Base-by-base conservation (phyloP, 2,113 vertebrate genomes). In the Helogale parvula region DNA sequence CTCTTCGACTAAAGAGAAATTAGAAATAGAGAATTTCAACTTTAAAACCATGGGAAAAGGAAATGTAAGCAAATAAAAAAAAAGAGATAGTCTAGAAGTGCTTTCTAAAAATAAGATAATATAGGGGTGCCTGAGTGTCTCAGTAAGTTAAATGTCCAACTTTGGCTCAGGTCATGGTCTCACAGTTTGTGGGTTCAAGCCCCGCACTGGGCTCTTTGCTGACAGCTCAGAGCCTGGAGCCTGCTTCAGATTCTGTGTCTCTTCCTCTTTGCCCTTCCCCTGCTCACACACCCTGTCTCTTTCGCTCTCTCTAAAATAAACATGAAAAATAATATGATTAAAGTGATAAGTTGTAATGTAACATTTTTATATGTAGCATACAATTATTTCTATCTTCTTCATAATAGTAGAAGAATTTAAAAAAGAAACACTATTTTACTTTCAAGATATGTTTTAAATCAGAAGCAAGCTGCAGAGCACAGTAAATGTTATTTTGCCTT, bases 401-500 rank as follows among this genome's bases (percentile, higher is more conserved):
- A 35, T 76, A 80, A 38, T 87, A 69, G 7, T 50, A 87, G 90
- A 96, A 12, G 1, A 2, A 79, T 84, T 45, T 41, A 41, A 35
- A 79, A 65, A 87, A 41, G 7, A 29, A 88, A 91, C 2, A 60
- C 35, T 79, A 60, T 41, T 79, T 96, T 45, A 69, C 19, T 74
- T 82, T 77, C 33, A 35, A 31, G 8, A 35, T 41, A 21, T 27
- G 5, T 68, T 93, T 94, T 66, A 93, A 90, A 83, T 89, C 4
- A 35, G 31, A 89, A 83, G 33, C 25, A 91, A 96, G 31, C 27
- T 74, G 79, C 10, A 50, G 3, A 65, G 0, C 11, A 19, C 2
- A 97, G 54, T 31, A 27, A 90, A 94, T 95, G 69, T 54, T 23
- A 95, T 60, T 92, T 84, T 79, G 16, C 11, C 35, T 92, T 95